phyloP scores from a whole-genome alignment of 1,140 invertebrate genomes.

The Brachionus koreanus region DNA sequence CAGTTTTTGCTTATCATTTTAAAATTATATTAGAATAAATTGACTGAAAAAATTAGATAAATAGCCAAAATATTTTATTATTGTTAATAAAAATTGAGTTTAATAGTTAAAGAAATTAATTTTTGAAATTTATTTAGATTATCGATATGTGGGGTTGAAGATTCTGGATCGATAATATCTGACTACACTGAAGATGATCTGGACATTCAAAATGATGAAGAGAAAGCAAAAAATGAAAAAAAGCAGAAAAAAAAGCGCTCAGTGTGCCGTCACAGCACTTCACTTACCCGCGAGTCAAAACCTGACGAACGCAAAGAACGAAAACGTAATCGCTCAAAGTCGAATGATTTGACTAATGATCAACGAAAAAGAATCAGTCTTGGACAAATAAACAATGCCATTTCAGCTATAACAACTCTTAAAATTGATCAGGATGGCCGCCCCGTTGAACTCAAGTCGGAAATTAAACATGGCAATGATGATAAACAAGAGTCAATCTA shows the following conservation, averaged over 20 bases:
- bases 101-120: neutral
- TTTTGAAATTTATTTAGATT: neutral
- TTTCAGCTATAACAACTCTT: conserved; percentile 29
- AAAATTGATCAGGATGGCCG: conserved; percentile 30
- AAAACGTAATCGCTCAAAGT: neutral
- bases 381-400: conserved; percentile 27
- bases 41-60: too few relatives aligned
- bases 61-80: too few relatives aligned
- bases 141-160: conserved; percentile 1
- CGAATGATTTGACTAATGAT: neutral
- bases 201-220: neutral
- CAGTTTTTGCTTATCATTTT: too few relatives aligned
- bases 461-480: conserved; percentile 20
- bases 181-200: conserved; percentile 39
- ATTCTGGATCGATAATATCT: conserved; percentile 31
- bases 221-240: neutral
- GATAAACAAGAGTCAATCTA: neutral
- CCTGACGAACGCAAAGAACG: neutral
- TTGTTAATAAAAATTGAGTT: too few relatives aligned
- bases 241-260: neutral
- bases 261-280: conserved; percentile 23
- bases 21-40: too few relatives aligned
- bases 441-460: neutral
- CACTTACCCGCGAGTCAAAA: neutral
- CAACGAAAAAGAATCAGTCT: neutral